Percentiles rank a stretch among this genome's conserved stretches.
Evolutionary conservation across 2,113 vertebrate species (phyloP).

Genomic region (Gymnorhina tibicen): DNA sequence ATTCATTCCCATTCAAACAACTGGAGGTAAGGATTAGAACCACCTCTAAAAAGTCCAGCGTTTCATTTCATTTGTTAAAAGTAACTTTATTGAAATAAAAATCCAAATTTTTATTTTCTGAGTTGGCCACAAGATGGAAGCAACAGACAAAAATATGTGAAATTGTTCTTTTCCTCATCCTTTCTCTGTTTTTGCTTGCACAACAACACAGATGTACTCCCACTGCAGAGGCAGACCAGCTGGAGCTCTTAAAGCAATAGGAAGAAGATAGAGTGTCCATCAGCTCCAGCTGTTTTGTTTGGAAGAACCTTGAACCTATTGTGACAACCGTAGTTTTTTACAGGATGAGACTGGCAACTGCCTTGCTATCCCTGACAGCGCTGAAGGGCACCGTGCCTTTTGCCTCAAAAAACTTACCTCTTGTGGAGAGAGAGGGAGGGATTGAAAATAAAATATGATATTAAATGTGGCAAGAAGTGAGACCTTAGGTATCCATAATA

Average conservation of each 20-base stretch:
- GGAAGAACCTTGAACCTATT: not conserved
- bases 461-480: not conserved
- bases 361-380: rapidly evolving
- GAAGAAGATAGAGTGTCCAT: not conserved
- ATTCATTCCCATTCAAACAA: not conserved
- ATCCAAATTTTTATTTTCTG: not conserved
- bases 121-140: conserved; percentile 75
- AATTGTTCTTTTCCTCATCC: not conserved
- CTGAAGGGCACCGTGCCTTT: not conserved
- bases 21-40: not conserved
- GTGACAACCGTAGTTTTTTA: not conserved
- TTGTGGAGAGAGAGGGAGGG: not conserved
- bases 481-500: not conserved
- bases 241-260: not conserved
- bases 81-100: not conserved
- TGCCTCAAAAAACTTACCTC: not conserved
- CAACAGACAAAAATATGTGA: conserved; percentile 59
- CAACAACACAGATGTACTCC: not conserved
- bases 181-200: not conserved
- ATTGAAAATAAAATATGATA: not conserved
- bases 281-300: not conserved
- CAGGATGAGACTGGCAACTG: not conserved
- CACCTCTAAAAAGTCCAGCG: not conserved
- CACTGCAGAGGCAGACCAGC: not conserved
- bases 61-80: not conserved